These are phyloP conservation scores for Drosophila biarmipes DNA, from an alignment of 1,140 invertebrate genomes.

Conservation along the genomic window DNA sequence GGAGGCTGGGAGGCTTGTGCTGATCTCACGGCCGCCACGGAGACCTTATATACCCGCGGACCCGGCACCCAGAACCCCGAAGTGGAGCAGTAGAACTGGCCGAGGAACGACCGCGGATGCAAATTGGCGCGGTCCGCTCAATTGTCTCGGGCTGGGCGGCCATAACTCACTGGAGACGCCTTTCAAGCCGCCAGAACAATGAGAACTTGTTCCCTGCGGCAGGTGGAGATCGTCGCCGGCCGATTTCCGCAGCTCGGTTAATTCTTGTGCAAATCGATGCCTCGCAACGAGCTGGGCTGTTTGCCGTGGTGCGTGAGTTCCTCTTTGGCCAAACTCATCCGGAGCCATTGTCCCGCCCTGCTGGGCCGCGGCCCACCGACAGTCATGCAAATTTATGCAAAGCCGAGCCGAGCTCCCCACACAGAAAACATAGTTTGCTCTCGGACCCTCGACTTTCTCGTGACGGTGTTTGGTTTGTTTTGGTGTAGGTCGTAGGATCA, in stretches of 20 bases:
- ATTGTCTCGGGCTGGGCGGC: constrained; percentile 12
- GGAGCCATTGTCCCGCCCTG: constrained; percentile 20
- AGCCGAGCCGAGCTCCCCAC: constrained; percentile 24
- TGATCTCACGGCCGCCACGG: constrained; percentile 21
- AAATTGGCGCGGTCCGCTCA: constrained; percentile 11
- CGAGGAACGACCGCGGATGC: constrained; percentile 38
- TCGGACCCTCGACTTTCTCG: neutral
- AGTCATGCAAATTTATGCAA: constrained; percentile 45
- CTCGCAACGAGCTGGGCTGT: constrained; percentile 18
- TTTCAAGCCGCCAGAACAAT: constrained; percentile 60
- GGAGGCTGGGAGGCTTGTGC: constrained; percentile 55
- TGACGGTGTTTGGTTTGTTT: no score
- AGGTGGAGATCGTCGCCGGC: constrained; percentile 25
- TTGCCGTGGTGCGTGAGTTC: neutral
- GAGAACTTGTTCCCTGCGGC: constrained; percentile 72
- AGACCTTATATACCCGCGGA: constrained; percentile 55
- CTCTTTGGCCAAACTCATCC: constrained; percentile 16
- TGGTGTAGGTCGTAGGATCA: no score
- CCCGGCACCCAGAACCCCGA: constrained; percentile 10
- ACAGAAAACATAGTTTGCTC: constrained; percentile 3
- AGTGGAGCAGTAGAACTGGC: constrained; percentile 66
- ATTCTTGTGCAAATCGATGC: constrained; percentile 44
- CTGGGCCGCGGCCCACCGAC: constrained; percentile 32
- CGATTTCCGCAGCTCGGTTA: constrained; percentile 20
- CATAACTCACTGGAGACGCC: constrained; percentile 53